Percentiles rank a stretch among this genome's conserved stretches.
Evolutionary conservation across 2,888 invertebrate genomes (phyloP).

Genomic region (Adela reaumurella): DNA sequence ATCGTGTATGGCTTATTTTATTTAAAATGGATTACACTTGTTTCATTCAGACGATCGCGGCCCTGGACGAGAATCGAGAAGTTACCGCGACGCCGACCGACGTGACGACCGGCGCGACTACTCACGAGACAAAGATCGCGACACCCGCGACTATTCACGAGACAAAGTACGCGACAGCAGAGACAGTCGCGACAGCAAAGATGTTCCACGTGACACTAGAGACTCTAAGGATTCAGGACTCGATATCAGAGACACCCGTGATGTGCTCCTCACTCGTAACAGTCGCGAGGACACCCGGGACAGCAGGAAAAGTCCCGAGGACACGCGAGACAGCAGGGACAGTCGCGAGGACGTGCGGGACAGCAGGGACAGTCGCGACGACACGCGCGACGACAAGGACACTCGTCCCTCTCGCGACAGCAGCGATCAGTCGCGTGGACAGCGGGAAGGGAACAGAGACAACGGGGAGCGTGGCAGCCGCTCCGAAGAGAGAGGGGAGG

Average conservation of each 20-base stretch:
- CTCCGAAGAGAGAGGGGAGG: constrained; percentile 6
- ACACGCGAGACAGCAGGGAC: constrained; percentile 13
- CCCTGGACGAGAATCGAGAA: constrained; percentile 14
- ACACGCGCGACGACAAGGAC: constrained; percentile 11
- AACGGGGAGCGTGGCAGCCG: constrained; percentile 8
- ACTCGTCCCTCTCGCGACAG: constrained; percentile 11
- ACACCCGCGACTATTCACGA: constrained; percentile 12
- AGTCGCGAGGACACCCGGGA: constrained; percentile 10
- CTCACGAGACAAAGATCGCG: constrained; percentile 16
- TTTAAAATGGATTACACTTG: no score
- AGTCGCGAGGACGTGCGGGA: no score
- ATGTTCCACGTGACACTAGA: constrained; percentile 5
- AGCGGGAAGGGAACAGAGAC: no score
- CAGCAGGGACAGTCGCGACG: constrained; percentile 11
- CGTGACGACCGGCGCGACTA: constrained; percentile 21
- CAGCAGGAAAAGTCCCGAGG: no score
- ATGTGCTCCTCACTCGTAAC: constrained; percentile 16
- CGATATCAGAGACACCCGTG: constrained; percentile 11
- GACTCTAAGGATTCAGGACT: constrained; percentile 6
- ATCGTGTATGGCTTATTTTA: no score
- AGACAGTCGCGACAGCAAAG: constrained; percentile 14
- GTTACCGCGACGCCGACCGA: constrained; percentile 14
- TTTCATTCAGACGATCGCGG: constrained; percentile 16
- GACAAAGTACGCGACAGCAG: constrained; percentile 10
- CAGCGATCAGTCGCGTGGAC: constrained; percentile 12